Conservation (phyloP, 2,888 invertebrate genomes). For the Macrosoma leucophasiata region DNA sequence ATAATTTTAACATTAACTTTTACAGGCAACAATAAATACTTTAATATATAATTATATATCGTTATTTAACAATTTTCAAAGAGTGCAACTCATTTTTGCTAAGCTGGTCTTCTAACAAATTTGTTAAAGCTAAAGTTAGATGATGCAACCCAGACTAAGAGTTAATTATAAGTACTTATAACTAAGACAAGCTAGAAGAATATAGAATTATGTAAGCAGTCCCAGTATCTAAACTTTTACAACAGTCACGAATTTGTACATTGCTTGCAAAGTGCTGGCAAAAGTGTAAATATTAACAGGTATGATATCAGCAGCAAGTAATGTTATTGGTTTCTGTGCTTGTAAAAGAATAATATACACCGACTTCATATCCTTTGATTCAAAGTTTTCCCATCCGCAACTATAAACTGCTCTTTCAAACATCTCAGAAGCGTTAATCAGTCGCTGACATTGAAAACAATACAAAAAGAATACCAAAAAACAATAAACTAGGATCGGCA, state of each 20-base stretch:
- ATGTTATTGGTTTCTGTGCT: slow-evolving; percentile 46
- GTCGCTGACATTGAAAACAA: slow-evolving; percentile 51
- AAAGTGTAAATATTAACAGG: slow-evolving; percentile 62
- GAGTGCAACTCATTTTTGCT: no score
- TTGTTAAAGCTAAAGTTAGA: no score
- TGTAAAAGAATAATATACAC: slow-evolving; percentile 46
- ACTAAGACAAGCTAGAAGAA: no score
- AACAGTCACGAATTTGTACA: slow-evolving; percentile 60
- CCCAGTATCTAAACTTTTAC: slow-evolving; percentile 53
- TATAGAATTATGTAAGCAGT: no score
- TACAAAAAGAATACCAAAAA: slow-evolving; percentile 54
- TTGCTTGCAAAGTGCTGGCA: slow-evolving; percentile 48
- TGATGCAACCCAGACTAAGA: no score
- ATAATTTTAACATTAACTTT: no score
- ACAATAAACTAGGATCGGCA: slow-evolving; percentile 48
- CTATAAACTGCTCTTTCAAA: slow-evolving; percentile 52
- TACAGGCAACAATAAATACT: no score
- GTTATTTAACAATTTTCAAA: no score
- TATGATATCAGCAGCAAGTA: slow-evolving; percentile 56
- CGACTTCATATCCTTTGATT: slow-evolving; percentile 40
- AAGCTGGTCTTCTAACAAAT: no score
- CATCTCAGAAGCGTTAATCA: slow-evolving; percentile 48
- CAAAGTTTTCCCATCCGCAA: slow-evolving; percentile 63
- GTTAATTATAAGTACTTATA: no score
- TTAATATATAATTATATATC: no score